These are phyloP conservation scores for Torymus texanus DNA, from an alignment of 2,888 invertebrate species.

Conservation along the genomic window DNA sequence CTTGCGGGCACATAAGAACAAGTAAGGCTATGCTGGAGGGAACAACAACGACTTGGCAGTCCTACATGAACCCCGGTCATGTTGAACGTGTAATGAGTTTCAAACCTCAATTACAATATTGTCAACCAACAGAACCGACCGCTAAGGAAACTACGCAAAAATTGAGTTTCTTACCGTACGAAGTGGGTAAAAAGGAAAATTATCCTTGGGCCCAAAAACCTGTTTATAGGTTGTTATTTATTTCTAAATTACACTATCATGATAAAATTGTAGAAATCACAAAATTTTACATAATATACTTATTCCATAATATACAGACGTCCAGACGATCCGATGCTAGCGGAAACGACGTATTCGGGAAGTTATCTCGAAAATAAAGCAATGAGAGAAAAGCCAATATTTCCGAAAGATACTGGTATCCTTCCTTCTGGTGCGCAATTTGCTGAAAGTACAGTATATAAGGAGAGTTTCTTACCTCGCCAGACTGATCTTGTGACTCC, in stretches of 20 bases:
- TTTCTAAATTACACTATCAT: too few relatives aligned
- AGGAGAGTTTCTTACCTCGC: constrained; percentile 66
- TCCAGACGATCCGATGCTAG: constrained; percentile 66
- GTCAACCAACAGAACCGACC: constrained; percentile 64
- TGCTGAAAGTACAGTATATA: constrained; percentile 63
- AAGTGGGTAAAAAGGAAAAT: constrained; percentile 64
- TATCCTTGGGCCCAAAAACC: constrained; percentile 71
- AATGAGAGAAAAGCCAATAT: constrained; percentile 61
- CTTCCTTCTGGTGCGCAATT: constrained; percentile 58
- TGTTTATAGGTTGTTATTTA: constrained; percentile 61
- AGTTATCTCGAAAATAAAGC: constrained; percentile 66
- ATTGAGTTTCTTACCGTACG: constrained; percentile 71
- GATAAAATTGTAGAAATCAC: too few relatives aligned
- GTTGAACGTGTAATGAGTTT: constrained; percentile 66
- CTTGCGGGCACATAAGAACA: constrained; percentile 66
- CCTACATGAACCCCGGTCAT: constrained; percentile 67
- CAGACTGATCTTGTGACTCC: constrained; percentile 58
- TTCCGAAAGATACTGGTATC: constrained; percentile 58
- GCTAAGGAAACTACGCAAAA: constrained; percentile 70
- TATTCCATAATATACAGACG: constrained; percentile 60
- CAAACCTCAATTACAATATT: constrained; percentile 68
- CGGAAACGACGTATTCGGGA: constrained; percentile 70
- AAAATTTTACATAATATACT: too few relatives aligned
- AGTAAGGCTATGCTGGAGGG: constrained; percentile 65
- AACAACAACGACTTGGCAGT: constrained; percentile 65